phyloP scores from a whole-genome alignment of 2,113 vertebrate genomes.

The Pelodiscus sinensis region DNA sequence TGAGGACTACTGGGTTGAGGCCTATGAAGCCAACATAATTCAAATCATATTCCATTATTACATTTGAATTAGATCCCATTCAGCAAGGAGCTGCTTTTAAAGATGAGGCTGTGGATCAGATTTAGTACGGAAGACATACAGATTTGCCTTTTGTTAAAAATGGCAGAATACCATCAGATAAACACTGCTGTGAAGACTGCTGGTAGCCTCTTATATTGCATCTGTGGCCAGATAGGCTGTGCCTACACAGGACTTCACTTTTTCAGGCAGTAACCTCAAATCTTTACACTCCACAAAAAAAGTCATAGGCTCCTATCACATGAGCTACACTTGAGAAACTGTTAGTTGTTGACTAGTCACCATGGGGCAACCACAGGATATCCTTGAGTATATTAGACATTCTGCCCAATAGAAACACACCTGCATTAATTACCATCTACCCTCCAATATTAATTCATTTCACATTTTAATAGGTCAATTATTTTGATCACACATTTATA shows the following conservation, averaged over 20 bases:
- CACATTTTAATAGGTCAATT: neutral
- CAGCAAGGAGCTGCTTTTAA: neutral
- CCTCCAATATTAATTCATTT: neutral
- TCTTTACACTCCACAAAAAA: neutral
- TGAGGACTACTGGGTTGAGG: neutral
- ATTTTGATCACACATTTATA: neutral
- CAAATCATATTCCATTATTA: rapidly evolving
- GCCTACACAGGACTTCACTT: neutral
- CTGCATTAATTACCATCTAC: rapidly evolving
- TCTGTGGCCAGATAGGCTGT: neutral
- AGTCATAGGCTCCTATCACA: neutral
- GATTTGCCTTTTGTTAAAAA: neutral
- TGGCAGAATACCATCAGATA: neutral
- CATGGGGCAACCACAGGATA: rapidly evolving
- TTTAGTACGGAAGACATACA: rapidly evolving
- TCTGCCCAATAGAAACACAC: rapidly evolving
- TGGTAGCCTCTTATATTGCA: neutral
- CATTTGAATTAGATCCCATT: neutral
- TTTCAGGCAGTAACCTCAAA: neutral
- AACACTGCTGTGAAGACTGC: neutral
- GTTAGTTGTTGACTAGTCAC: neutral
- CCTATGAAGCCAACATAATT: neutral
- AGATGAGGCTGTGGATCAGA: neutral
- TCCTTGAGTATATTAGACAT: neutral
- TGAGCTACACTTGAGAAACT: neutral